Evolutionary conservation across 2,113 vertebrate species (phyloP).

Genomic region (Rhegmatorhina hoffmannsi): DNA sequence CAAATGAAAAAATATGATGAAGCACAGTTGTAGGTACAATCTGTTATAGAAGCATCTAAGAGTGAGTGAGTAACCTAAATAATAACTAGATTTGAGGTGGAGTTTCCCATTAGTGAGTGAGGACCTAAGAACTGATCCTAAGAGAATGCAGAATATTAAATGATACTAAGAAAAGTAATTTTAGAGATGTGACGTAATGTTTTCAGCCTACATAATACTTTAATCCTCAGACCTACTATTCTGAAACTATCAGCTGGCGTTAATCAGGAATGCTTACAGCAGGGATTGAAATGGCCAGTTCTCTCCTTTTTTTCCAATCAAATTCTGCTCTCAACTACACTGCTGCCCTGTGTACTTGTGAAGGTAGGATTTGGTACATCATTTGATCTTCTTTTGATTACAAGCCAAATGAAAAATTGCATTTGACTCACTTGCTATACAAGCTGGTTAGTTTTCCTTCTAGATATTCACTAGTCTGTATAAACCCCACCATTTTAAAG

Average conservation of each 20-base stretch:
- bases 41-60: not conserved
- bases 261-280: conserved; percentile 1
- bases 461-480: not conserved
- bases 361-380: not conserved
- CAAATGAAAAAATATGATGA: not conserved
- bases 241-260: not conserved
- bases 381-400: not conserved
- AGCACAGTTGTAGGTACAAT: not conserved
- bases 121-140: not conserved
- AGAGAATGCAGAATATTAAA: not conserved
- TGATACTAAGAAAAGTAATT: conserved; percentile 6
- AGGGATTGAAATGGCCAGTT: not conserved
- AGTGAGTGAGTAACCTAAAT: not conserved
- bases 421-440: not conserved
- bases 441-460: not conserved
- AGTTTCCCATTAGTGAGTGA: not conserved
- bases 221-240: conserved; percentile 29
- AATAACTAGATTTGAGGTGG: not conserved
- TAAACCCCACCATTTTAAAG: not conserved
- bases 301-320: not conserved
- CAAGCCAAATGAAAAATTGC: not conserved
- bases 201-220: conserved; percentile 30
- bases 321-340: not conserved
- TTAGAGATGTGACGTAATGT: not conserved
- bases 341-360: not conserved